A percentile compares a stretch with the other conserved stretches of the same genome.
Evolutionary conservation across 2,113 vertebrate species (phyloP).

Genomic region (Boulengeromyrus knoepffleri): DNA sequence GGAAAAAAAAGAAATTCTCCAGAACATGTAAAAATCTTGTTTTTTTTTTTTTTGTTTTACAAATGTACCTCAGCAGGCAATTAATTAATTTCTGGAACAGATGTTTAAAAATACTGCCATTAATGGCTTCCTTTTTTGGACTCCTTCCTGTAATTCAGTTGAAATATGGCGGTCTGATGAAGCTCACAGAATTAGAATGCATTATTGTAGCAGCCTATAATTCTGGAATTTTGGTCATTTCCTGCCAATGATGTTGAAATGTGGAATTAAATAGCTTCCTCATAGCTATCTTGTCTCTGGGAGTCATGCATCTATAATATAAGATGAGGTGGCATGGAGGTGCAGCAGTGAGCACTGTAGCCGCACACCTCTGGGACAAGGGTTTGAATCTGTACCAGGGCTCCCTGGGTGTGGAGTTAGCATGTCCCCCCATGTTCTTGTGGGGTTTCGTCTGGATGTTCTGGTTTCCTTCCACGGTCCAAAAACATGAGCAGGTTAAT

Average conservation of each 20-base stretch:
- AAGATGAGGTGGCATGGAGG: background rate
- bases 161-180: slow-evolving; percentile 24
- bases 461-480: background rate
- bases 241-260: slow-evolving; percentile 32
- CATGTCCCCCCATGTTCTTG: background rate
- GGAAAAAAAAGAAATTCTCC: background rate
- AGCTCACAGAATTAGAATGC: slow-evolving; percentile 28
- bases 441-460: background rate
- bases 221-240: slow-evolving; percentile 30
- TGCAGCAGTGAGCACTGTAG: background rate
- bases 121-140: slow-evolving; percentile 19
- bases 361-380: background rate
- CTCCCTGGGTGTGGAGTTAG: background rate
- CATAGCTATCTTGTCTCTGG: background rate
- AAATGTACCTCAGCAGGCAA: background rate
- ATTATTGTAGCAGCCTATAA: slow-evolving; percentile 26
- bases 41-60: background rate
- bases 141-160: slow-evolving; percentile 16
- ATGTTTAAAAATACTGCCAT: slow-evolving; percentile 15
- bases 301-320: background rate
- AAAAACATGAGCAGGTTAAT: background rate
- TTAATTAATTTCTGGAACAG: slow-evolving; percentile 7
- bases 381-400: background rate
- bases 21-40: background rate
- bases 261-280: slow-evolving; percentile 28